Base-by-base conservation (phyloP, 92 coral and sea anemone genomes). In the Epizoanthus scotinus region DNA sequence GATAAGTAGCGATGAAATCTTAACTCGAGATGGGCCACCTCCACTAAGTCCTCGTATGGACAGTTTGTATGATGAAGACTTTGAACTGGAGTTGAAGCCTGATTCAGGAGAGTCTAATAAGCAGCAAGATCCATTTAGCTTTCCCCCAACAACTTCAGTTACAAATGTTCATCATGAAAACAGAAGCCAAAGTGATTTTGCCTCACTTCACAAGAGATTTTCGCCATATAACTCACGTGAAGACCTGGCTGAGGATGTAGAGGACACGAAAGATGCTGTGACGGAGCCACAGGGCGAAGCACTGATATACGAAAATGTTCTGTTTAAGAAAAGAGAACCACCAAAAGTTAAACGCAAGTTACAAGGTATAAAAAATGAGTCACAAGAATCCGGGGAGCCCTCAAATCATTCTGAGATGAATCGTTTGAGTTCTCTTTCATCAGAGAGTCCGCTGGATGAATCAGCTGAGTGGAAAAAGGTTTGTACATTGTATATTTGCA, bases 381-480 rank as follows among this genome's bases (percentile, higher is more conserved):
- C 61, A 40, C 36, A 42, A 66, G 65, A 58, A 83, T 63, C 27
- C 70, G 70, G 20, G 55, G 73, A 4, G 31, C 4, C 28, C 61
- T 26, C 44, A 47, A 52, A 42, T 57, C 19, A n/a, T 59, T 81
- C 89, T 8, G 84, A 79, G 9, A 75, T 87, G 14, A 87, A 84
- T 63, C 84, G 94, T 63, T 68, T 93, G 61, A 93, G 97, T 73
- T 78, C 90, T 12, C 61, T 93, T 20, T 44, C 90, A 42, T 88
- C 86, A 24, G 90, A 88, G 67, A 90, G 89, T 21, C 86, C 89
- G 19, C 36, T 96, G 85, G 94, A 96, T 56, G 99, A 96, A 68
- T 84, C 81, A 34, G 99, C 90, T 0, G 99, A 96, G 66, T 96
- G 99, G 99, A 91, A 93, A 66, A 93, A 96, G 95, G 99, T 93